phyloP scores from a whole-genome alignment of 2,113 vertebrate genomes.

The Maccullochella peelii region DNA sequence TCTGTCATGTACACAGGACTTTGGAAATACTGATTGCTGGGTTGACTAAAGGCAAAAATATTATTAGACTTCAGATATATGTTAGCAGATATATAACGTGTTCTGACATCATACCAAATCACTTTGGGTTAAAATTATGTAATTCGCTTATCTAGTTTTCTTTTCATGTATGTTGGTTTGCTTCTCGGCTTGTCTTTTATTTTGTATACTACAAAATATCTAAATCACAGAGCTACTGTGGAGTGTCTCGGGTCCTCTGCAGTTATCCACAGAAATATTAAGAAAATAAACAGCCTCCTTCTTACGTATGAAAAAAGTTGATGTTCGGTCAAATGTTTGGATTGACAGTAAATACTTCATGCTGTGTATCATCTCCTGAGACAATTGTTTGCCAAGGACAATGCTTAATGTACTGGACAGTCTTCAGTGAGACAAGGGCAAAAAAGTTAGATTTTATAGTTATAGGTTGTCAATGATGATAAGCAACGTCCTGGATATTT shows the following conservation, averaged over 20 bases:
- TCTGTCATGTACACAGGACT: background rate
- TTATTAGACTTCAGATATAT: slow-evolving; percentile 23
- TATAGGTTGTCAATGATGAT: background rate
- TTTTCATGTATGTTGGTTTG: slow-evolving; percentile 19
- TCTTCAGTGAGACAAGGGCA: background rate
- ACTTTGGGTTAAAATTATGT: slow-evolving; percentile 34
- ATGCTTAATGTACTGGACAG: background rate
- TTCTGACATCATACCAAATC: slow-evolving; percentile 13
- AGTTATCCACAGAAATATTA: slow-evolving; percentile 38
- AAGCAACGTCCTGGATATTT: too few species aligned
- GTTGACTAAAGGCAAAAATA: slow-evolving; percentile 4
- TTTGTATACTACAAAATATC: slow-evolving; percentile 42
- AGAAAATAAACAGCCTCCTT: slow-evolving; percentile 65
- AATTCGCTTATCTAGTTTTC: slow-evolving; percentile 26
- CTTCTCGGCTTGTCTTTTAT: slow-evolving; percentile 30
- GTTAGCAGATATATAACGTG: slow-evolving; percentile 27
- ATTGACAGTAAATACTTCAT: background rate
- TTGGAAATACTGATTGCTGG: slow-evolving; percentile 8
- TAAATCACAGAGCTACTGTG: slow-evolving; percentile 44
- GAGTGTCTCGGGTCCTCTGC: slow-evolving; percentile 37
- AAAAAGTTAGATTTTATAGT: background rate
- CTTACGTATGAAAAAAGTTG: slow-evolving; percentile 9
- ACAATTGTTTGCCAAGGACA: background rate
- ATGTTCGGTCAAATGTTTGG: background rate
- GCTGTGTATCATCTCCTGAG: background rate